phyloP scores from a whole-genome alignment of 2,888 invertebrate species.

The Drosophila atripex region DNA sequence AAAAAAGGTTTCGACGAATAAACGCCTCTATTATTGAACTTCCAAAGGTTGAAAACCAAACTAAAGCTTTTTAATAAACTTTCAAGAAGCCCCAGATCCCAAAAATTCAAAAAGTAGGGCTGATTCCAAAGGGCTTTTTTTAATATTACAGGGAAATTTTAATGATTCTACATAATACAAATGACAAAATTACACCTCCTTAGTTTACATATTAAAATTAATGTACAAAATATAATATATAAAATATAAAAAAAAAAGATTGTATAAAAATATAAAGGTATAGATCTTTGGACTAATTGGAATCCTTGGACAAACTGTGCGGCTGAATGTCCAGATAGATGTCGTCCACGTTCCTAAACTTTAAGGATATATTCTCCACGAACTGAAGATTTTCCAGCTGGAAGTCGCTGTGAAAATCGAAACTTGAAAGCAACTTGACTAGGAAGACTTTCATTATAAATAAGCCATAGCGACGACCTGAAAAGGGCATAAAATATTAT shows the following conservation, averaged over 20 bases:
- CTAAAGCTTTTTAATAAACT: background rate
- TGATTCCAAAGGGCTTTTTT: background rate
- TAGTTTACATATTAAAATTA: background rate
- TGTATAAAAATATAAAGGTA: background rate
- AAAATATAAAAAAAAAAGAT: conserved; percentile 25
- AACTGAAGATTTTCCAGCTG: conserved; percentile 75
- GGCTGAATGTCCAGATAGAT: conserved; percentile 67
- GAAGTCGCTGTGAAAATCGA: conserved; percentile 75
- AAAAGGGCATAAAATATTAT: too few relatives aligned
- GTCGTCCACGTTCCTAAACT: conserved; percentile 77
- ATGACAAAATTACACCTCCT: conserved; percentile 1
- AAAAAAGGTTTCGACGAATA: background rate
- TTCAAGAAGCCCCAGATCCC: background rate
- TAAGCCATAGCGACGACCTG: conserved; percentile 81
- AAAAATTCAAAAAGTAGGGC: conserved; percentile 21
- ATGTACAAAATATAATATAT: background rate
- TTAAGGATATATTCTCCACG: conserved; percentile 81
- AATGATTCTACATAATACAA: conserved; percentile 1
- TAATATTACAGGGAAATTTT: background rate
- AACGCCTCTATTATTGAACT: conserved; percentile 10
- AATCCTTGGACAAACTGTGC: conserved; percentile 3
- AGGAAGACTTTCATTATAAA: conserved; percentile 80
- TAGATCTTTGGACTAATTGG: background rate
- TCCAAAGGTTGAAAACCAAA: background rate
- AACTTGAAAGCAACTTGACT: conserved; percentile 75